Evolutionary conservation across 2,888 invertebrate species (phyloP).

Genomic region (Omphaloscelis lunosa): DNA sequence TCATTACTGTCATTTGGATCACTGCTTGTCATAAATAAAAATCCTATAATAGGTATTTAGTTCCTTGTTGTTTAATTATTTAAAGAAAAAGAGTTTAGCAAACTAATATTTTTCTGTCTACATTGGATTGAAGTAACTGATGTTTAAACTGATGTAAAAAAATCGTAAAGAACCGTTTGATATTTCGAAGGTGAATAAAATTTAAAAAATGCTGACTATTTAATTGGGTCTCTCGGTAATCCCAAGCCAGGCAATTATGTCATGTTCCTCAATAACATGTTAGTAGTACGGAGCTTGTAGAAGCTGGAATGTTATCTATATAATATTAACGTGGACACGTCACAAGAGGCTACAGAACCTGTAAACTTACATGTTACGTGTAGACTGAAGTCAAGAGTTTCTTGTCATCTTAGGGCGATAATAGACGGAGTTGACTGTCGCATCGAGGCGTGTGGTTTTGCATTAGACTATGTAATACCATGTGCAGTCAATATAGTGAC

Average conservation of each 20-base stretch:
- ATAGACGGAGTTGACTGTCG: not conserved
- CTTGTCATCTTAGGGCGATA: not conserved
- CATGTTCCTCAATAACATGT: not conserved
- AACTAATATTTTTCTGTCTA: not conserved
- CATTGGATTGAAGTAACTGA: not conserved
- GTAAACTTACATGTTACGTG: not conserved
- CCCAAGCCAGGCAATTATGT: slow-evolving; percentile 9
- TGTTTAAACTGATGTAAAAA: not conserved
- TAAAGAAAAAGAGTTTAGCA: not conserved
- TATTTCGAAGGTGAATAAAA: not conserved
- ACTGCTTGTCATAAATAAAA: no score
- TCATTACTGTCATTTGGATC: no score
- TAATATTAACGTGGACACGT: slow-evolving; percentile 19
- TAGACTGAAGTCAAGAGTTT: not conserved
- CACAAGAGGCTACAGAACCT: slow-evolving; percentile 18
- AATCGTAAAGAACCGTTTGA: not conserved
- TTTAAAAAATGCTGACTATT: not conserved
- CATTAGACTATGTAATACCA: not conserved
- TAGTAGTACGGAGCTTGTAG: not conserved
- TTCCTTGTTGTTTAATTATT: not conserved
- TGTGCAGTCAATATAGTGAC: not conserved
- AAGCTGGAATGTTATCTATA: slow-evolving; percentile 7
- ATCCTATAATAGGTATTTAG: not conserved
- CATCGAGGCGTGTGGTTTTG: not conserved
- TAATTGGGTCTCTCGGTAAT: not conserved